Evolutionary conservation across 92 coral and sea anemone species (phyloP).

Genomic region (Zoanthus solanderi): DNA sequence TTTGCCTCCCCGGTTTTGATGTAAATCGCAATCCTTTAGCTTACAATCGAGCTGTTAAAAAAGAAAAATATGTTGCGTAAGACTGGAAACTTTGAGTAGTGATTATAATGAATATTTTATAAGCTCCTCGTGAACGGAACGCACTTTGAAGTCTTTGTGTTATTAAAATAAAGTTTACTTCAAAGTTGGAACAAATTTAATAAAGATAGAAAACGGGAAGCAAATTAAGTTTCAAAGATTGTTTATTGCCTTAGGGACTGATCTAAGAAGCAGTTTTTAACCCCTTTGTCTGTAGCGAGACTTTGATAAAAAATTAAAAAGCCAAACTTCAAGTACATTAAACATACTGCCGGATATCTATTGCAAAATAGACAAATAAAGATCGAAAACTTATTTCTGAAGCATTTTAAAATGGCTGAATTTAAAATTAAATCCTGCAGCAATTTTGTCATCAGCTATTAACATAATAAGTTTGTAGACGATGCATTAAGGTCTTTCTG

Average conservation of each 20-base stretch:
- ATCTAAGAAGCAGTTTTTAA: background rate
- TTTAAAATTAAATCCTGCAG: too few relatives aligned
- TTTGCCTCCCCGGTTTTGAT: background rate
- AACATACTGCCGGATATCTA: too few relatives aligned
- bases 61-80: background rate
- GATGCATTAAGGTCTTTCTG: too few relatives aligned
- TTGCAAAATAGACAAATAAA: too few relatives aligned
- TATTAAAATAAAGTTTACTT: background rate
- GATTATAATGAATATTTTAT: background rate
- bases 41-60: background rate
- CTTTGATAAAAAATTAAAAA: too few relatives aligned
- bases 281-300: too few relatives aligned
- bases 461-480: too few relatives aligned
- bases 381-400: too few relatives aligned
- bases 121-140: background rate
- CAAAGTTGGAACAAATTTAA: background rate
- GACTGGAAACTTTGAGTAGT: background rate
- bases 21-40: background rate
- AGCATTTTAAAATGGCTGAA: too few relatives aligned
- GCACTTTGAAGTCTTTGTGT: conserved; percentile 5
- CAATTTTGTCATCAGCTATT: too few relatives aligned
- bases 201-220: background rate
- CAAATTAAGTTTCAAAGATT: background rate
- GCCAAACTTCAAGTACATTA: too few relatives aligned
- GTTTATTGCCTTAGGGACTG: background rate